These are phyloP conservation scores for Engystomops pustulosus DNA, from an alignment of 2,113 vertebrate species.

Conservation along the genomic window DNA sequence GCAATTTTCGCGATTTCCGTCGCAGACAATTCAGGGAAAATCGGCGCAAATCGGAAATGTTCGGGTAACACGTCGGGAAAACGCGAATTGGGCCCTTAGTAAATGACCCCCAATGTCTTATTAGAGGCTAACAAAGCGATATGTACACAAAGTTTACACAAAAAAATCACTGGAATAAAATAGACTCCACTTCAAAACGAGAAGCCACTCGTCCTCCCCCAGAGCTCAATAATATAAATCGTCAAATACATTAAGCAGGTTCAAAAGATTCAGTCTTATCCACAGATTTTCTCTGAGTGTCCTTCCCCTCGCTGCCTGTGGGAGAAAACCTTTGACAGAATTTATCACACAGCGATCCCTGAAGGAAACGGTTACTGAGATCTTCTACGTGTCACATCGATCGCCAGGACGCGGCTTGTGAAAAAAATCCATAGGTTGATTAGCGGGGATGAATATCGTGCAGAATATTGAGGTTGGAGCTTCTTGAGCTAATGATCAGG, in stretches of 20 bases:
- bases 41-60: too few species aligned
- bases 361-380: too few species aligned
- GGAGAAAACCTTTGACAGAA: background rate
- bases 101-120: too few species aligned
- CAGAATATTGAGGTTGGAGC: background rate
- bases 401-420: background rate
- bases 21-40: too few species aligned
- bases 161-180: background rate
- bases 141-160: too few species aligned
- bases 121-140: too few species aligned
- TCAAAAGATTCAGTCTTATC: background rate
- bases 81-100: too few species aligned
- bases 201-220: too few species aligned
- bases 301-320: background rate
- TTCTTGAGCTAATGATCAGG: too few species aligned
- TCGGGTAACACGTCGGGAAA: too few species aligned
- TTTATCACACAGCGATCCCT: background rate
- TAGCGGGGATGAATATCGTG: background rate
- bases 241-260: background rate
- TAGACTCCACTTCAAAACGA: background rate
- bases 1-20: too few species aligned
- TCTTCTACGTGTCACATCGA: background rate
- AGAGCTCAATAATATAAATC: too few species aligned
- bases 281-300: background rate
- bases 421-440: background rate